Conservation (phyloP, 2,888 invertebrate species). For the Volucella zonaria region DNA sequence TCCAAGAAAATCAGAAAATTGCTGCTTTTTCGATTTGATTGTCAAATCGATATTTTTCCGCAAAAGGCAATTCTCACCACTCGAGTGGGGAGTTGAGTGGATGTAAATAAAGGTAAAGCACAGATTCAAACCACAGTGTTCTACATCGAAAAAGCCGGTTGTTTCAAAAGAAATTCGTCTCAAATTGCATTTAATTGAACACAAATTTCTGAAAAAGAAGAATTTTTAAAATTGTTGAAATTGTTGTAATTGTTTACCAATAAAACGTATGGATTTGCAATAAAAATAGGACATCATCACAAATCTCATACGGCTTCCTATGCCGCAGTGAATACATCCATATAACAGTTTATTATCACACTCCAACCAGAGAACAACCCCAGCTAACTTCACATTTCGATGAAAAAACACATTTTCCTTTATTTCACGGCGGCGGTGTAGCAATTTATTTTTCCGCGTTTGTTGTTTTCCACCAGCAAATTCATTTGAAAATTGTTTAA, state of each 20-base stretch:
- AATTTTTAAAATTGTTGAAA: too few relatives aligned
- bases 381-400: slow-evolving; percentile 49
- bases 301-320: too few relatives aligned
- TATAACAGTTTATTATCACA: slow-evolving; percentile 31
- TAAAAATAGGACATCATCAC: too few relatives aligned
- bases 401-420: slow-evolving; percentile 70
- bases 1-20: slow-evolving; percentile 30
- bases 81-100: slow-evolving; percentile 34
- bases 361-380: background rate
- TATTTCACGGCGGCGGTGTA: slow-evolving; percentile 40
- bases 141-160: slow-evolving; percentile 24
- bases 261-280: too few relatives aligned
- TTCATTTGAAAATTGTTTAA: slow-evolving; percentile 57
- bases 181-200: background rate
- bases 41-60: slow-evolving; percentile 78
- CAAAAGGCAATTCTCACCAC: slow-evolving; percentile 17
- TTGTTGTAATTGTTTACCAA: too few relatives aligned
- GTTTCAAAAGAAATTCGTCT: background rate
- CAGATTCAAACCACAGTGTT: slow-evolving; percentile 17
- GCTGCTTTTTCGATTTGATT: slow-evolving; percentile 59
- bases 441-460: slow-evolving; percentile 75
- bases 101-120: slow-evolving; percentile 62
- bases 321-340: slow-evolving; percentile 13
- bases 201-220: too few relatives aligned
- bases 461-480: slow-evolving; percentile 76